Percentiles rank a stretch among this genome's conserved stretches.
phyloP scores from a whole-genome alignment of 2,888 invertebrate genomes.

The Masnerella sp. region DNA sequence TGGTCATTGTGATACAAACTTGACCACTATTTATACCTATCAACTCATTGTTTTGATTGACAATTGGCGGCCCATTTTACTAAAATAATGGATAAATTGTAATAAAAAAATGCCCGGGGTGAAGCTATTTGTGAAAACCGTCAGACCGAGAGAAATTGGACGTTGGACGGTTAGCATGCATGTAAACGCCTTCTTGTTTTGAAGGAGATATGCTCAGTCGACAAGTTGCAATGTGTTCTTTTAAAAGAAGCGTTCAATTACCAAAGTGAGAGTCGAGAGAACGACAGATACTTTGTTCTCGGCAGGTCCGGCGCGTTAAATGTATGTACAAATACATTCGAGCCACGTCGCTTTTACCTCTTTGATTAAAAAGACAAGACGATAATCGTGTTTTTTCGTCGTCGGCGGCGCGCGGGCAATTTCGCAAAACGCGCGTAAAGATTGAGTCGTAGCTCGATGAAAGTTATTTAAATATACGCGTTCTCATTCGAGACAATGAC shows the following conservation, averaged over 20 bases:
- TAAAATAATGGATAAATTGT: neutral
- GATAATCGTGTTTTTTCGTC: constrained; percentile 51
- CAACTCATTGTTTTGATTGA: too few relatives aligned
- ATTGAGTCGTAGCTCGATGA: constrained; percentile 53
- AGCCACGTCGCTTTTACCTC: constrained; percentile 45
- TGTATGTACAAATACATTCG: constrained; percentile 52
- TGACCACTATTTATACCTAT: too few relatives aligned
- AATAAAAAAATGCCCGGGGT: constrained; percentile 28
- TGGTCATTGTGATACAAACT: too few relatives aligned
- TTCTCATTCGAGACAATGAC: constrained; percentile 51
- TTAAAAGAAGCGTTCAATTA: constrained; percentile 58
- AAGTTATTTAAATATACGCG: constrained; percentile 53
- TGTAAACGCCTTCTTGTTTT: constrained; percentile 53
- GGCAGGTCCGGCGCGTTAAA: constrained; percentile 48
- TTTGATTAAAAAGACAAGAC: constrained; percentile 52
- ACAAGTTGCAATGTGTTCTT: constrained; percentile 56
- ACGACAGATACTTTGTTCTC: constrained; percentile 57
- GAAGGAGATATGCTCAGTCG: constrained; percentile 50
- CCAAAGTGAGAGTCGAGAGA: constrained; percentile 54
- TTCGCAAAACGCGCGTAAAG: constrained; percentile 46
- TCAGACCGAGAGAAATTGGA: constrained; percentile 17
- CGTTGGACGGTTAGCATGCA: too few relatives aligned
- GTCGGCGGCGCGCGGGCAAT: constrained; percentile 42
- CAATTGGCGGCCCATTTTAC: neutral
- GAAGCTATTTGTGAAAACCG: constrained; percentile 39